Base-by-base conservation (phyloP, 2,888 invertebrate genomes). In the Hoplodrina blanda region DNA sequence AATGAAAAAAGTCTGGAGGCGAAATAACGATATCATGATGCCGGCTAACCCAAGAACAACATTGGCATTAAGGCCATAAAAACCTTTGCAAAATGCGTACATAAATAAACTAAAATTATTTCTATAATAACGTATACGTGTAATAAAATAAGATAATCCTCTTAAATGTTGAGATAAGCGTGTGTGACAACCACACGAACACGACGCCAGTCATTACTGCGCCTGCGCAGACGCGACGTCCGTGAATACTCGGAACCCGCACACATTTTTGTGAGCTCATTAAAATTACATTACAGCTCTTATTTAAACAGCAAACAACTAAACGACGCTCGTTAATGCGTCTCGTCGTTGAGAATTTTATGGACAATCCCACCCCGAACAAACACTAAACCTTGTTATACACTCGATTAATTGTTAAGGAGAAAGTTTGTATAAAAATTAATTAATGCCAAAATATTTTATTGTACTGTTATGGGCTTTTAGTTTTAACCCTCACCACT, bases 281-380 rank as follows among this genome's bases (percentile, higher is more conserved):
- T 95, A 94, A 95, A 95, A 94, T 94, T 91, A 95, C 95, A 94
- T 95, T 95, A 95, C 93, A 93, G 91, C 92, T 92, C 91, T 93
- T 94, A 94, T 95, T 95, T 94, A 93, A 93, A 93, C 92, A 92
- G 94, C 94, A 94, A 94, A 94, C 94, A 93, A 93, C 93, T 94
- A 94, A 95, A 94, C 93, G 94, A 90, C 88, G 88, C 91, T 93
- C 91, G 93, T 94, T 95, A 94, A 94, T 94, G 94, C 91, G 91
- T 91, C 90, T 89, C 89, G 88, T 83, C 89, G 90, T 87, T 87
- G 90, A 90, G 90, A 88, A 90, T 92, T 91, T 91, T 92, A 92
- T 94, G 93, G 93, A 94, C 92, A 93, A 91, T 90, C 90, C 90
- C 89, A 82, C 80, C 84, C 85, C 81, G 76, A 73, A 70, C 79